Evolutionary conservation across 2,888 invertebrate genomes (phyloP), one percentile per base, ranked within the genome.

Genomic region (Xanthostigma xanthostigma): DNA sequence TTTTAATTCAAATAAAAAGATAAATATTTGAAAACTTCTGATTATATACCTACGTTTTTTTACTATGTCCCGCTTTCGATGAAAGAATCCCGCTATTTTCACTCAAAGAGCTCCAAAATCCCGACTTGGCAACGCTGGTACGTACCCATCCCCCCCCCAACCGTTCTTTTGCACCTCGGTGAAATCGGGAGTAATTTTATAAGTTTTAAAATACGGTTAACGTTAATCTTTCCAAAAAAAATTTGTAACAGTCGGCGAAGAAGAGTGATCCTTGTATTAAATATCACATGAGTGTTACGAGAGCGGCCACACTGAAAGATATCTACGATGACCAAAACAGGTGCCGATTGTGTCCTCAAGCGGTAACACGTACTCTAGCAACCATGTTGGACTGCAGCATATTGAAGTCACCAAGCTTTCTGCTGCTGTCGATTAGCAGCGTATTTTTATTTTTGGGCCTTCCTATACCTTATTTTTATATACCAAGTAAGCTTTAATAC

Each of bases 381-480:
- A 64, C 64, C 11, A 64, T 68, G 63, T 48, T 66, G 17, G 60
- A 67, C 51, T 52, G 59, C 34, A 49, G 53, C 5, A 50, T 66
- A 44, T 48, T 65, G 27, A 59, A 58, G 46, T 59, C 58, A 0
- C 55, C 54, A 2, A 55, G 63, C 1, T 72, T 72, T 53, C 52
- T 60, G 0, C 36, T 69, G 8, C 54, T 72, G 27, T 52, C 65
- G 2, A 48, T 64, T 1, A 67, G 68, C 44, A 67, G 88, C 9
- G 80, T 84, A 51, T 66, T 87, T 49, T 83, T 83, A 1, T 76
- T 84, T 59, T 72, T 85, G 62, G 87, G 87, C 53, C 79, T 85
- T 59, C 85, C 83, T 60, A 78, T 84, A n/a, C 87, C 88, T 1
- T 89, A 81, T 62, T 72, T 83, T 54, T 88, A 78, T 59, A 68